Evolutionary conservation across 2,888 invertebrate species (phyloP).

Genomic region (Horisme vitalbata): DNA sequence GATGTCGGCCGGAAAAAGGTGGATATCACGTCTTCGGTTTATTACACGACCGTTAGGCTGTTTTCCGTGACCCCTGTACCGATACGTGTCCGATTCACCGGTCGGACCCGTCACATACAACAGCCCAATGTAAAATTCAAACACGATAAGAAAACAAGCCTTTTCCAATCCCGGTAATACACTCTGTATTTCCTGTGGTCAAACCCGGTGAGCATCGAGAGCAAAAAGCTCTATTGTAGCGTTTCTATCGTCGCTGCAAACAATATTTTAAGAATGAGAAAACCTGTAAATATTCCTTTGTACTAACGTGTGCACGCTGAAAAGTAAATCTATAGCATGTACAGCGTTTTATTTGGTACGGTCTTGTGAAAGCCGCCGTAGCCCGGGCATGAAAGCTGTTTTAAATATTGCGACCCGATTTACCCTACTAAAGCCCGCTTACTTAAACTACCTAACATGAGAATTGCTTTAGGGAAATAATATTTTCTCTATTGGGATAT

Average conservation of each 20-base stretch:
- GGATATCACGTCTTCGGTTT: conserved; percentile 75
- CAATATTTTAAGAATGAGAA: conserved; percentile 31
- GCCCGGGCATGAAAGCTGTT: conserved; percentile 67
- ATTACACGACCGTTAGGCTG: conserved; percentile 69
- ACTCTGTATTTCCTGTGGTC: conserved; percentile 9
- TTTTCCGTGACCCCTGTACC: conserved; percentile 59
- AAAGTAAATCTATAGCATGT: conserved; percentile 63
- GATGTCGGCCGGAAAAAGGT: conserved; percentile 52
- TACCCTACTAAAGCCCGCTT: conserved; percentile 63
- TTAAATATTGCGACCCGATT: conserved; percentile 75
- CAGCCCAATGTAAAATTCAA: conserved; percentile 28
- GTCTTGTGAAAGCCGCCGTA: conserved; percentile 62
- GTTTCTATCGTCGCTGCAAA: conserved; percentile 6
- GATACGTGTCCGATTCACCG: conserved; percentile 66
- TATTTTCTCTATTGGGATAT: conserved; percentile 46
- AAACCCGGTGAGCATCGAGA: conserved; percentile 18
- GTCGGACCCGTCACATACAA: conserved; percentile 17
- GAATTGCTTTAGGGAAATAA: conserved; percentile 58
- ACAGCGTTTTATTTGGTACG: conserved; percentile 62
- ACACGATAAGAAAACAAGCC: conserved; percentile 10
- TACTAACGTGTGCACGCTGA: conserved; percentile 48
- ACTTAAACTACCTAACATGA: conserved; percentile 58
- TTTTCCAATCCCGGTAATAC: conserved; percentile 25
- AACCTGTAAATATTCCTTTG: conserved; percentile 44
- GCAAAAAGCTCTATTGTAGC: conserved; percentile 12